Evolutionary conservation across 2,113 vertebrate genomes (phyloP).

Genomic region (Spermophilus dauricus): DNA sequence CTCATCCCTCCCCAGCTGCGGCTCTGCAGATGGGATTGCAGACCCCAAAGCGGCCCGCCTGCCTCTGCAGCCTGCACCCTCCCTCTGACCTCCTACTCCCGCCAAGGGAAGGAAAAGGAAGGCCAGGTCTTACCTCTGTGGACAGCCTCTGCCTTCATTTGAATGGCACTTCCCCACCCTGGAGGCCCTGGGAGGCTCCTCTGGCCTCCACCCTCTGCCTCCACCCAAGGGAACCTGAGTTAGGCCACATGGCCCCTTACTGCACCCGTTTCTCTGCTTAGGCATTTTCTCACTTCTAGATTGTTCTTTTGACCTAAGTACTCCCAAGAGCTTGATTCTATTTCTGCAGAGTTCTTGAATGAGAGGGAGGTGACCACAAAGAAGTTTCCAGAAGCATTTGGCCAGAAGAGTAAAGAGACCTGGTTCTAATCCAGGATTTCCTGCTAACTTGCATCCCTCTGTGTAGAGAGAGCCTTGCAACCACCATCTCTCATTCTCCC

Average conservation of each 20-base stretch:
- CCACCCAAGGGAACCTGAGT: not conserved
- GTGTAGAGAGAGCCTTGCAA: not conserved
- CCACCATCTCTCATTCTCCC: not conserved
- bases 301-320: not conserved
- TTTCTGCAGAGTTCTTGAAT: not conserved
- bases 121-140: not conserved
- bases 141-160: not conserved
- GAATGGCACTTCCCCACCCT: not conserved
- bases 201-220: accelerated
- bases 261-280: not conserved
- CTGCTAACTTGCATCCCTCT: not conserved
- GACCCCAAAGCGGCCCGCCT: no score
- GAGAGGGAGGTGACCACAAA: not conserved
- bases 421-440: not conserved
- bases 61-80: not conserved
- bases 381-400: slow-evolving; percentile 61
- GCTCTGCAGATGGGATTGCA: accelerated
- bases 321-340: not conserved
- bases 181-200: not conserved
- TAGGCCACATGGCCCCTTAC: not conserved
- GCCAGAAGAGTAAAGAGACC: not conserved
- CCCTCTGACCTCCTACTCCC: not conserved
- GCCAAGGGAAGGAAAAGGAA: not conserved
- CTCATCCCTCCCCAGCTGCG: not conserved
- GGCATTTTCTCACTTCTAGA: not conserved